Base-by-base conservation (phyloP, 2,888 invertebrate genomes). In the Endotricha flammealis region DNA sequence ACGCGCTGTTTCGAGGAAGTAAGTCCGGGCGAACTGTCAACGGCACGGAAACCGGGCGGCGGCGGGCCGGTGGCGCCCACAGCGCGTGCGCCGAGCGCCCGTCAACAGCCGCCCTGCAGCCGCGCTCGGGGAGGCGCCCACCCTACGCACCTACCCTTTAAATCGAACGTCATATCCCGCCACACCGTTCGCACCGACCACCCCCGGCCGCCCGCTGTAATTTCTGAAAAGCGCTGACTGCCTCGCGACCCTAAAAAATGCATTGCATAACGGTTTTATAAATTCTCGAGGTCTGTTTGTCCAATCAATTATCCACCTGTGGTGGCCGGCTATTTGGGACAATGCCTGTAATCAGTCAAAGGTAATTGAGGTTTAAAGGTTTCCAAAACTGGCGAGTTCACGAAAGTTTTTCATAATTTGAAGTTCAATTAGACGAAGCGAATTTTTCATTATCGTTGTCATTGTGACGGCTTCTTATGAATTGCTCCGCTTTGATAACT, bases 11-110 rank as follows among this genome's bases (percentile, higher is more conserved):
- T 79, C 77, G 80, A 81, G 88, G 88, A 87, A 83, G 78, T 81
- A 77, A 75, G 78, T 76, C 79, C 79, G 74, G 80, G 82, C 78
- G 87, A 87, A 89, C 89, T 89, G 89, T 89, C 89, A 89, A 86
- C 87, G 88, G 85, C 81, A 83, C 89, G 89, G 89, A 88, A 85
- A 82, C 75, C 82, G 88, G 88, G 88, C 88, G 80, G 78, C 77
- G 78, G 73, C 55, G 46, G 49, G 76, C 58, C 54, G 50, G 71
- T 67, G 44, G 13, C 47, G 52, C 62, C 53, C 57, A 66, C 53
- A 48, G 76, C 88, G 87, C 87, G 80, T 59, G 88, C 88, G 88
- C 77, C 79, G 59, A 69, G 74, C 82, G 87, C 87, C 88, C 87
- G 85, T 86, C 80, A 86, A 86, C 86, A 86, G 86, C 83, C 80